A percentile compares a stretch with the other conserved stretches of the same genome.
Conservation (phyloP, 2,113 vertebrate genomes). For the Melanotaenia duboulayi region DNA sequence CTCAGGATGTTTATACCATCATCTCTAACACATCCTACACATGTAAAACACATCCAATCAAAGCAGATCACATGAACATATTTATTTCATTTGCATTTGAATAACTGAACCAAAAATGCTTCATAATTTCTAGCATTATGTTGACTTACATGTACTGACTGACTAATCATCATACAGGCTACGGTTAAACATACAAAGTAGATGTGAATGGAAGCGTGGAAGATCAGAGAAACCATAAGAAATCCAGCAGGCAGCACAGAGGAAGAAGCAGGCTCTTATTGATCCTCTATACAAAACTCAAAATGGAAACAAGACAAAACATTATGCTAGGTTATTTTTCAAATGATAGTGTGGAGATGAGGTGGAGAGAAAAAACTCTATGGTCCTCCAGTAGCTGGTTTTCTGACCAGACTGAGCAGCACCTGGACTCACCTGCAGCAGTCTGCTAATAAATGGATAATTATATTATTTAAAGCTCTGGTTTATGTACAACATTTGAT, state of each 20-base stretch:
- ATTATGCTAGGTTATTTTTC: neutral
- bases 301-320: no score
- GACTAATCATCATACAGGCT: conserved; percentile 48
- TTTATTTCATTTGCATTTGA: conserved; percentile 67
- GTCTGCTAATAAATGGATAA: no score
- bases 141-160: conserved; percentile 35
- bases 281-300: conserved; percentile 1
- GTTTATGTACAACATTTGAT: no score
- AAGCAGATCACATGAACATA: conserved; percentile 44
- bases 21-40: no score
- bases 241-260: conserved; percentile 19
- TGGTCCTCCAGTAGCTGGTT: no score
- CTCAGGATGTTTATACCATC: no score
- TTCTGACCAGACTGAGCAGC: neutral
- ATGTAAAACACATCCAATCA: conserved; percentile 6
- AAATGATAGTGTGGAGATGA: neutral
- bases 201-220: conserved; percentile 34
- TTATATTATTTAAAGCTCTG: no score
- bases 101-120: conserved; percentile 42
- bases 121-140: conserved; percentile 43
- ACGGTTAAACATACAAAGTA: conserved; percentile 36
- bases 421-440: no score
- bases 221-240: conserved; percentile 19
- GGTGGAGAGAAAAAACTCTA: neutral
- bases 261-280: neutral